Evolutionary conservation across 2,888 invertebrate species (phyloP).

Genomic region (Abrostola triplasia): DNA sequence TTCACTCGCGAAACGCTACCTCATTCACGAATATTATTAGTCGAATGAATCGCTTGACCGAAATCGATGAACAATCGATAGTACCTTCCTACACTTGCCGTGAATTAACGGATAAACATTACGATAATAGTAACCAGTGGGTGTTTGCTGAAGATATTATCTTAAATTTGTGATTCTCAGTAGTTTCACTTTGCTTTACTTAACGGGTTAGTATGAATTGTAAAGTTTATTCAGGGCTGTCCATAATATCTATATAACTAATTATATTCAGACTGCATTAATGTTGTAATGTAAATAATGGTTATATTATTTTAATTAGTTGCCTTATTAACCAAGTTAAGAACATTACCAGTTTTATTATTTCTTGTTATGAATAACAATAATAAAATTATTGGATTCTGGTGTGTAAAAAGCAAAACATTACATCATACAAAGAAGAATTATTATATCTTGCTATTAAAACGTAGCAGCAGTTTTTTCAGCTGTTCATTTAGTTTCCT

Average conservation of each 20-base stretch:
- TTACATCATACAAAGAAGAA: background rate
- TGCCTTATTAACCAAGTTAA: background rate
- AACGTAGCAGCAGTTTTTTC: no score
- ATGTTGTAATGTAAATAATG: background rate
- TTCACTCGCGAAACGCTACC: constrained; percentile 27
- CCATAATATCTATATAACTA: background rate
- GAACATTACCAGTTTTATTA: background rate
- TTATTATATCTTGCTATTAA: background rate
- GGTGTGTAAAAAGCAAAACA: background rate
- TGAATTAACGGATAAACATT: constrained; percentile 25
- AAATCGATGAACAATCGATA: constrained; percentile 38
- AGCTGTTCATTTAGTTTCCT: background rate
- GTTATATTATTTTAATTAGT: background rate
- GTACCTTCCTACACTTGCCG: constrained; percentile 6
- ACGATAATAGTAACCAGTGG: constrained; percentile 21
- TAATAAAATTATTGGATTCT: background rate
- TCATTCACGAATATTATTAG: constrained; percentile 24
- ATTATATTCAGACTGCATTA: background rate
- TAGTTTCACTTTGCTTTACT: background rate
- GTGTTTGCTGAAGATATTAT: constrained; percentile 28
- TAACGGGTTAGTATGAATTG: background rate
- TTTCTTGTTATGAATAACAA: no score
- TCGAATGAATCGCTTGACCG: constrained; percentile 1
- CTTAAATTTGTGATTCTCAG: background rate
- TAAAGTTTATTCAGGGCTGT: constrained; percentile 1